A percentile compares a stretch with the other conserved stretches of the same genome.
These are phyloP conservation scores for Caretta caretta DNA, from an alignment of 2,113 vertebrate genomes.

Conservation along the genomic window DNA sequence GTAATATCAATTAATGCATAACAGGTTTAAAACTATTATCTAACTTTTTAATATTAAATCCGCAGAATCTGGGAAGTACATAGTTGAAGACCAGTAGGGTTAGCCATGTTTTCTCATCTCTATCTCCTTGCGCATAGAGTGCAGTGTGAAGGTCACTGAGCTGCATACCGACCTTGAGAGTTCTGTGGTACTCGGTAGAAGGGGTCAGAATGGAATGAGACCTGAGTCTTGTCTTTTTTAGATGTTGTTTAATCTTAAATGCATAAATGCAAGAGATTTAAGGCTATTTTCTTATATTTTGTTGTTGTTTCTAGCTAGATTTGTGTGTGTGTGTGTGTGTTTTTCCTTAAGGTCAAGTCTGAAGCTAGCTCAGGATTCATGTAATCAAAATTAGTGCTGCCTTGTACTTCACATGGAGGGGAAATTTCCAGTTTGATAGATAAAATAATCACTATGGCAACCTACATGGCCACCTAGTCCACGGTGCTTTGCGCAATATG, in stretches of 20 bases:
- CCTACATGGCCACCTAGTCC: background rate
- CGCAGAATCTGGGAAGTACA: background rate
- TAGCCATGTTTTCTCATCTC: rapidly evolving
- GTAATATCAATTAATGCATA: background rate
- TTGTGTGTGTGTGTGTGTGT: background rate
- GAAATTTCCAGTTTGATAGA: constrained; percentile 15
- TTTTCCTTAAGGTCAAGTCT: background rate
- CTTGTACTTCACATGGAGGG: constrained; percentile 27
- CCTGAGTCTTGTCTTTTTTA: background rate
- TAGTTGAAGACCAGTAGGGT: rapidly evolving
- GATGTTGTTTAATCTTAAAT: background rate
- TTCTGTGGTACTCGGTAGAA: background rate
- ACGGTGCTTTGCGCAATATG: background rate
- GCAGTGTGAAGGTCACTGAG: background rate
- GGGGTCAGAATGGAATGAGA: background rate
- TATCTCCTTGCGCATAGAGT: background rate
- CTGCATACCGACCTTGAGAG: background rate
- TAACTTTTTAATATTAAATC: background rate
- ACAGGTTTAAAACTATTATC: background rate
- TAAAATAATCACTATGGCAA: constrained; percentile 38
- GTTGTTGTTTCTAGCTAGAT: background rate
- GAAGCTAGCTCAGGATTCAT: background rate
- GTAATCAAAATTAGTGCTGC: background rate
- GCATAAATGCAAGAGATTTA: background rate
- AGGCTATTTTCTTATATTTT: background rate